These are phyloP conservation scores for Pardalotus punctatus DNA, from an alignment of 2,113 vertebrate species.

Conservation along the genomic window DNA sequence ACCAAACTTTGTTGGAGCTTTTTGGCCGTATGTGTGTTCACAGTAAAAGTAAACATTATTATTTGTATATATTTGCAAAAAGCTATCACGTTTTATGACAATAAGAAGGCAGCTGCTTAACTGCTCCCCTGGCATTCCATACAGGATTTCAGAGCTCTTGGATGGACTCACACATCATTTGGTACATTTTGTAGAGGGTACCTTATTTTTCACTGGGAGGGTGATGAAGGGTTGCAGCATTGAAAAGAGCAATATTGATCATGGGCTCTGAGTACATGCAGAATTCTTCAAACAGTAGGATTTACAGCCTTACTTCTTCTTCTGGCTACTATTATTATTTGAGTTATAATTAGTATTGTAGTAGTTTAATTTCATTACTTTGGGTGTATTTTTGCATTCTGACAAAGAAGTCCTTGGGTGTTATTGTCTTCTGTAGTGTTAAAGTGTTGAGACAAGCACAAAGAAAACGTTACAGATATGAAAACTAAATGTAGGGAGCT, in stretches of 20 bases:
- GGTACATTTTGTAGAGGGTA: not conserved
- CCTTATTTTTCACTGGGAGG: not conserved
- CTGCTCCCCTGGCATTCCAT: constrained; percentile 17
- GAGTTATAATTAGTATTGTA: not conserved
- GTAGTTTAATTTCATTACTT: not conserved
- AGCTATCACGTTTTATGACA: constrained; percentile 46
- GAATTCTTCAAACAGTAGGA: not conserved
- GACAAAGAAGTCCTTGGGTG: not conserved
- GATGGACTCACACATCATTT: constrained; percentile 24
- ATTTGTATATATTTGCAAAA: constrained; percentile 42
- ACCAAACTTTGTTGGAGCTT: constrained; percentile 23
- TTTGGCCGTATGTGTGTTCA: constrained; percentile 36
- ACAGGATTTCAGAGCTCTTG: not conserved
- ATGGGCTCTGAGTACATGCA: not conserved
- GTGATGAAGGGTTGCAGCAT: not conserved
- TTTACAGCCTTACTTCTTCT: not conserved
- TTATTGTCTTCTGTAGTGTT: not conserved
- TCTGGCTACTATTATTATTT: not conserved
- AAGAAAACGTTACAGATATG: not conserved
- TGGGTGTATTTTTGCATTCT: not conserved
- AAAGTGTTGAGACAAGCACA: not conserved
- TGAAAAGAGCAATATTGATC: not conserved
- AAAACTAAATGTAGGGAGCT: not conserved
- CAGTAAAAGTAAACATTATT: constrained; percentile 60
- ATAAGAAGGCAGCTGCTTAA: constrained; percentile 41